Evolutionary conservation across 2,888 invertebrate species (phyloP).

Genomic region (Chymomyza amoena): DNA sequence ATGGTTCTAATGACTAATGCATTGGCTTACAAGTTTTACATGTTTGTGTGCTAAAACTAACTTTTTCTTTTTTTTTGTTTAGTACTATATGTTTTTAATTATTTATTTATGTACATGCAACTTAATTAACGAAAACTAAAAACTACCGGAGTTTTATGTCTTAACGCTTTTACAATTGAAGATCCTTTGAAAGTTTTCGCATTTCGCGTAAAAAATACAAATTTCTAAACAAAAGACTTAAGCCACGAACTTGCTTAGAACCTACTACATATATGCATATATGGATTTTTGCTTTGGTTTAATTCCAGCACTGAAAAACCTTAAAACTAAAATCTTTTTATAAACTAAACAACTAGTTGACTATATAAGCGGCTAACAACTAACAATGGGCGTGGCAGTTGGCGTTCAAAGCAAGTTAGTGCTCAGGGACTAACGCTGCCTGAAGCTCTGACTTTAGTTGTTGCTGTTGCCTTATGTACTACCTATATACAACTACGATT

Average conservation of each 20-base stretch:
- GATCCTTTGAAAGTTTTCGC: constrained; percentile 70
- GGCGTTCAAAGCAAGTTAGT: constrained; percentile 59
- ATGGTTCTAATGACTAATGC: constrained; percentile 58
- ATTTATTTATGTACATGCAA: constrained; percentile 57
- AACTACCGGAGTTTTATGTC: constrained; percentile 22
- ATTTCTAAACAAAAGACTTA: constrained; percentile 73
- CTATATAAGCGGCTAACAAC: constrained; percentile 22
- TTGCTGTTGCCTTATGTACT: constrained; percentile 13
- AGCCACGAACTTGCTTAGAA: constrained; percentile 57
- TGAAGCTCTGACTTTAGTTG: constrained; percentile 44
- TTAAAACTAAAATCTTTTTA: constrained; percentile 14
- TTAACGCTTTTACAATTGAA: constrained; percentile 54
- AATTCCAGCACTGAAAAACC: constrained; percentile 76
- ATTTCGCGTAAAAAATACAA: constrained; percentile 57
- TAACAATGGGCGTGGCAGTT: constrained; percentile 43
- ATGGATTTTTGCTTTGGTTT: constrained; percentile 75
- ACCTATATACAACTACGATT: constrained; percentile 17
- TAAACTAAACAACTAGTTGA: constrained; percentile 5
- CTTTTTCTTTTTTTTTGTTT: background rate
- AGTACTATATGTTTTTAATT: background rate
- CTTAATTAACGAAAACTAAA: constrained; percentile 24
- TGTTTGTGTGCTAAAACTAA: constrained; percentile 18
- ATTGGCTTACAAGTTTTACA: constrained; percentile 32
- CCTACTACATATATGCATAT: background rate
- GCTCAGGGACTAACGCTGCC: constrained; percentile 54